Conservation (phyloP, 2,113 vertebrate genomes). For the Porphyrio hochstetteri region DNA sequence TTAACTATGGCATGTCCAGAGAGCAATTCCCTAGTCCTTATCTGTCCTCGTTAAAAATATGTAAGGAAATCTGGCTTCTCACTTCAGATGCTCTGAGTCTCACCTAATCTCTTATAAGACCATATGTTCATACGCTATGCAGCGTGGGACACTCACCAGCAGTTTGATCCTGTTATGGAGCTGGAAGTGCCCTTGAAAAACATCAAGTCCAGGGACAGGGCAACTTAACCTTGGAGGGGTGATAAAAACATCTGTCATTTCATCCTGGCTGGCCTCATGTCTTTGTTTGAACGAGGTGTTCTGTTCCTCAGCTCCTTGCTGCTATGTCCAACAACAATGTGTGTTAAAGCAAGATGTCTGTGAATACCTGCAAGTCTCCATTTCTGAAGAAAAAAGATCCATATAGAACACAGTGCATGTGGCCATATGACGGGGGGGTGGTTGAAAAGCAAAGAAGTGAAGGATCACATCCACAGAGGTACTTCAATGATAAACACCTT, state of each 20-base stretch:
- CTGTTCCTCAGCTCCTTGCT: background rate
- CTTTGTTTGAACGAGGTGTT: background rate
- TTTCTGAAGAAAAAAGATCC: background rate
- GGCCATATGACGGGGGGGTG: background rate
- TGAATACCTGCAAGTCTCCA: background rate
- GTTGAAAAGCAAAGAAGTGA: background rate
- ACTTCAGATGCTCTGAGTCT: background rate
- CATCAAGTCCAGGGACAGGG: background rate
- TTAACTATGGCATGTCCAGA: background rate
- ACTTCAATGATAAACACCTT: background rate
- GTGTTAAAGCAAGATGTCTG: background rate
- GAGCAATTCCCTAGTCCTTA: background rate
- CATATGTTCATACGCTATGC: background rate
- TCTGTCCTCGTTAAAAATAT: background rate
- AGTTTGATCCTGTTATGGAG: background rate
- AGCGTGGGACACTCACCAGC: accelerated
- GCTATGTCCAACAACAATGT: background rate
- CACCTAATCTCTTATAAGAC: background rate
- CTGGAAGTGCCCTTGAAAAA: background rate
- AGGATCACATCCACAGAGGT: background rate
- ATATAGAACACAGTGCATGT: background rate
- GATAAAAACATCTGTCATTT: background rate
- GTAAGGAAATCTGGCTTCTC: background rate
- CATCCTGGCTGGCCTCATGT: background rate
- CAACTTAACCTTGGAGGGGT: background rate